Base-by-base conservation (phyloP, 2,888 invertebrate genomes). In the Formica aserva region DNA sequence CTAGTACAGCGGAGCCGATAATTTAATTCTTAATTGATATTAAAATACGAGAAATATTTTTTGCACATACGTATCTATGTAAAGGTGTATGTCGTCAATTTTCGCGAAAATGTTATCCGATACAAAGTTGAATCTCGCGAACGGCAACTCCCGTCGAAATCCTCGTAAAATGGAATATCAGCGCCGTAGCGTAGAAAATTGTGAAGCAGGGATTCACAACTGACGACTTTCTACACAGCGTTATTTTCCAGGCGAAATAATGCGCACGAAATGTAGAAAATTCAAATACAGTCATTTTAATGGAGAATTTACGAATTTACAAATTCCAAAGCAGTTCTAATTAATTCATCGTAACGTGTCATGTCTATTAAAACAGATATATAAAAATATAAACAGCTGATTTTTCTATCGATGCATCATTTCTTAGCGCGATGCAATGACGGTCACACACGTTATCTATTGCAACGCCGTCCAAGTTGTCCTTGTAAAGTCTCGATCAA, bases 101-200 rank as follows among this genome's bases (percentile, higher is more conserved):
- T 52, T n/a, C n/a, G 48, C 48, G n/a, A n/a, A 52, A 52, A 52
- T n/a, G 15, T 0, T n/a, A 74, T 29, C 45, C n/a, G 55, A 82
- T 75, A 55, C 35, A 29, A 75, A 41, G 13, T 13, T 55, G 29
- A 57, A n/a, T 82, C 29, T 45, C 41, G 52, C 22, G 75, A 41
- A 13, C 52, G 52, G 9, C 38, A 65, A 77, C n/a, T 45, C 15
- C 9, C 71, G 41, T 74, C 55, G 85, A 82, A 76, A 84, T 84
- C 76, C 80, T 41, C 32, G 29, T 38, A 52, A 81, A 80, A 65
- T 76, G 8, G 65, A 6, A 63, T 65, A n/a, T 74, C 57, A 72
- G 8, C 67, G 13, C 52, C 8, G 65, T 29, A 41, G 22, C 9
- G 22, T 75, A 38, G 75, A 52, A 82, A 87, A 75, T 83, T 87